Evolutionary conservation across 2,888 invertebrate genomes (phyloP).

Genomic region (Sceliomorpha sp.): DNA sequence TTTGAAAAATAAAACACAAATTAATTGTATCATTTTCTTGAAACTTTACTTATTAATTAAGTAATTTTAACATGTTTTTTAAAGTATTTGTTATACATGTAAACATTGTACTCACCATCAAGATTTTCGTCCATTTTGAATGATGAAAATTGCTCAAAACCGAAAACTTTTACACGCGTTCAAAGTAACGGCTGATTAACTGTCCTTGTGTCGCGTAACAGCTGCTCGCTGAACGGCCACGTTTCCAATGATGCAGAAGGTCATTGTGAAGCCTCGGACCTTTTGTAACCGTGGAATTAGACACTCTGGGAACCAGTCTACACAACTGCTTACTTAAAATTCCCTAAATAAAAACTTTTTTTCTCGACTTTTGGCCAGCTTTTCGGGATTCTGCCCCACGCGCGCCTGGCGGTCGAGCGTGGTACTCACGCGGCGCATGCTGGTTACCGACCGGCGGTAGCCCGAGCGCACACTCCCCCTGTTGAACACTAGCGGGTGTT

Average conservation of each 20-base stretch:
- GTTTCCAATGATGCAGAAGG: conserved; percentile 3
- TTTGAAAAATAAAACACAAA: conserved; percentile 5
- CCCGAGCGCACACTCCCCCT: no score
- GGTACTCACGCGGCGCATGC: no score
- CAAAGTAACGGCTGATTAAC: conserved; percentile 1
- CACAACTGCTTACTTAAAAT: conserved; percentile 5
- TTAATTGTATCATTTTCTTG: background rate
- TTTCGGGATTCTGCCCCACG: no score
- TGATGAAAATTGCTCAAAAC: conserved; percentile 1
- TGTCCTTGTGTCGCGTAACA: background rate
- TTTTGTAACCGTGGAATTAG: conserved; percentile 2
- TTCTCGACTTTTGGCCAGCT: conserved; percentile 7
- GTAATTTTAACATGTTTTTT: conserved; percentile 6
- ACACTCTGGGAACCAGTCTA: background rate
- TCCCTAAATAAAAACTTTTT: conserved; percentile 6
- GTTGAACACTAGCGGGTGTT: no score
- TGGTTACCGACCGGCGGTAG: no score
- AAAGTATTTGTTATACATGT: conserved; percentile 3
- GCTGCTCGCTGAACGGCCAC: conserved; percentile 3
- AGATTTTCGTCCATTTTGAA: conserved; percentile 3
- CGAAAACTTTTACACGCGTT: background rate
- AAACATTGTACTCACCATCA: conserved; percentile 5
- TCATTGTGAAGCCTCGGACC: conserved; percentile 1
- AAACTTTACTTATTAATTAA: conserved; percentile 1
- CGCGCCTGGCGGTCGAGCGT: no score